These are phyloP conservation scores for Lysiphlebus fabarum DNA, from an alignment of 1,140 invertebrate species.

Conservation along the genomic window DNA sequence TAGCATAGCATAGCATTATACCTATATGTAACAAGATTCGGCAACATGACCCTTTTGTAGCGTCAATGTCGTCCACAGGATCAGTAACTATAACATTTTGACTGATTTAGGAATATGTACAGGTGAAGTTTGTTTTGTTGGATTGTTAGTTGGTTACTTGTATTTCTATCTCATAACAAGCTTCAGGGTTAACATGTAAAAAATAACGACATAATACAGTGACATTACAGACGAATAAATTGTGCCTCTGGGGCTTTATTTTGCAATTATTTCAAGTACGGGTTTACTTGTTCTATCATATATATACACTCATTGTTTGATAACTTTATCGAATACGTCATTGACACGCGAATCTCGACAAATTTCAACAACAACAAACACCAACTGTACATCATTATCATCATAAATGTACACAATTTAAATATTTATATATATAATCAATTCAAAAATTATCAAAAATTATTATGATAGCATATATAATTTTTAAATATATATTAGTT, in stretches of 20 bases:
- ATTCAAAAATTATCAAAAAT: no score
- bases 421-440: no score
- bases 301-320: no score
- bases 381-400: no score
- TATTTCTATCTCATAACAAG: conserved; percentile 3
- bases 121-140: not conserved
- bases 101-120: conserved; percentile 26
- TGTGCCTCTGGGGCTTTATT: conserved; percentile 8
- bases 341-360: not conserved
- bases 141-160: not conserved
- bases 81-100: conserved; percentile 2
- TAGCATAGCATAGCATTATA: no score
- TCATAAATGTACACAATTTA: no score
- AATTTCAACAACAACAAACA: no score
- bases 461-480: no score
- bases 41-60: conserved; percentile 10
- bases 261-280: not conserved
- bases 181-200: conserved; percentile 13
- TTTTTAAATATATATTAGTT: no score
- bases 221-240: conserved; percentile 3
- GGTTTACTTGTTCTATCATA: no score
- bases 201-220: conserved; percentile 12
- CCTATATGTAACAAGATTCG: conserved; percentile 24
- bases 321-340: not conserved
- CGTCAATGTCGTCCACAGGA: conserved; percentile 21